phyloP scores from a whole-genome alignment of 2,888 invertebrate species.

The Nomada goodeniana region DNA sequence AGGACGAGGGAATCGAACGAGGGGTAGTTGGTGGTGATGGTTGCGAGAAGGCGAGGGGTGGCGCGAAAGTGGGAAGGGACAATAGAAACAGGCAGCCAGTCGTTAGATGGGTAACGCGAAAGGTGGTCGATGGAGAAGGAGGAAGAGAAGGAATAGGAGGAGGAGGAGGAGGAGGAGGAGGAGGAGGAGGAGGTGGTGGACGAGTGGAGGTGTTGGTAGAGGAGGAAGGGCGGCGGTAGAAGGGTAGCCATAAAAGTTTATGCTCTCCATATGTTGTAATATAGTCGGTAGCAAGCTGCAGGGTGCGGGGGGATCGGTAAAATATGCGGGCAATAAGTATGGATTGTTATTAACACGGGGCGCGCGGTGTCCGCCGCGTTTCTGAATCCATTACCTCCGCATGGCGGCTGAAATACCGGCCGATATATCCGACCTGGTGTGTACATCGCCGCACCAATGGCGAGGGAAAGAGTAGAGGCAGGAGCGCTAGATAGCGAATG shows the following conservation, averaged over 20 bases:
- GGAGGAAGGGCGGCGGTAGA: constrained; percentile 76
- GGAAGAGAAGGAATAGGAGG: constrained; percentile 65
- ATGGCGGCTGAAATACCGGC: constrained; percentile 84
- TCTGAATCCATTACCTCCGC: constrained; percentile 85
- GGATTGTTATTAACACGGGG: constrained; percentile 85
- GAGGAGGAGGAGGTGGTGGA: constrained; percentile 64
- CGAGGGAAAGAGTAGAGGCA: constrained; percentile 62
- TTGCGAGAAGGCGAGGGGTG: constrained; percentile 33
- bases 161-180: constrained; percentile 62
- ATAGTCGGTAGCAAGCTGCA: constrained; percentile 82
- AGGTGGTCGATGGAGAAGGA: constrained; percentile 62
- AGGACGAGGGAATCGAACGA: constrained; percentile 40
- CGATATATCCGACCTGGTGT: constrained; percentile 83
- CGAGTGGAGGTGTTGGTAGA: constrained; percentile 61
- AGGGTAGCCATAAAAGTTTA: constrained; percentile 85
- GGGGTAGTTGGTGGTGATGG: constrained; percentile 40
- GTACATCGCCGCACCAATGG: constrained; percentile 79
- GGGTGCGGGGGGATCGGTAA: constrained; percentile 84
- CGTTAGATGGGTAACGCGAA: constrained; percentile 64
- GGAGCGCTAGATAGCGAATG: constrained; percentile 58
- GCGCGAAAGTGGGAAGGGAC: constrained; percentile 44
- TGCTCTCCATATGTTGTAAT: constrained; percentile 85
- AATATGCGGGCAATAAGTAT: constrained; percentile 85
- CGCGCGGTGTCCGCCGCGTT: constrained; percentile 84
- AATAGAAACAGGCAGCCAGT: constrained; percentile 68